Evolutionary conservation across 1,140 invertebrate species (phyloP).

Genomic region (Drosophila subobscura): DNA sequence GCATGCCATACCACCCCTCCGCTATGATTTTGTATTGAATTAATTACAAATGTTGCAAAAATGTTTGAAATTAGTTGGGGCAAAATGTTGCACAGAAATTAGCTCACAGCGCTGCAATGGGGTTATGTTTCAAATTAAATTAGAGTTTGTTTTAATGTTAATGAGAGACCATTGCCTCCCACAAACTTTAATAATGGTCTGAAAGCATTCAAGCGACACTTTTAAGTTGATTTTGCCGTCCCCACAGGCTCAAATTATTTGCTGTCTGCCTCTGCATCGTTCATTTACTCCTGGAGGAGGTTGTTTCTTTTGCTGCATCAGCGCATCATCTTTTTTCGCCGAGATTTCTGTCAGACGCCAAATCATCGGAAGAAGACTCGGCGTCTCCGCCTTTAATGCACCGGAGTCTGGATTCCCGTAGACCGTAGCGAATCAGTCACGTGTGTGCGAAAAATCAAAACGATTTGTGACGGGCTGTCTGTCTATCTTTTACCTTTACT

Average conservation of each 20-base stretch:
- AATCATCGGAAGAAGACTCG: no score
- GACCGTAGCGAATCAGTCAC: slow-evolving; percentile 52
- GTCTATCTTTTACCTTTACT: no score
- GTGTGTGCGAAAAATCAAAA: slow-evolving; percentile 71
- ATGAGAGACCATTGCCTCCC: no score
- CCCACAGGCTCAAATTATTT: slow-evolving; percentile 1
- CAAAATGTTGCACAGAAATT: slow-evolving; percentile 23
- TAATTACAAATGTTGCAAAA: slow-evolving; percentile 68
- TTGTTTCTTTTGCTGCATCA: slow-evolving; percentile 18
- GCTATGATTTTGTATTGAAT: slow-evolving; percentile 77
- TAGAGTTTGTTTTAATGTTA: neutral
- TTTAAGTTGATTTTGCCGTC: neutral
- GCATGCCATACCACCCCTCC: slow-evolving; percentile 55
- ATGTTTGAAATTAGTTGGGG: slow-evolving; percentile 8
- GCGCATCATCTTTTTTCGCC: slow-evolving; percentile 16
- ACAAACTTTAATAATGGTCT: neutral
- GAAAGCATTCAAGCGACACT: neutral
- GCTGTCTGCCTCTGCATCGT: neutral
- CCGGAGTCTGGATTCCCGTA: neutral
- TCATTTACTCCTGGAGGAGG: slow-evolving; percentile 4
- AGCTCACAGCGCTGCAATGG: neutral
- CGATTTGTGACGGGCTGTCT: slow-evolving; percentile 47
- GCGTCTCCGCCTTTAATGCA: slow-evolving; percentile 4
- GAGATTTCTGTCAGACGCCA: slow-evolving; percentile 32
- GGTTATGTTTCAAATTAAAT: neutral